Evolutionary conservation across 1,140 invertebrate genomes (phyloP).

Genomic region (Anoplolepis gracilipes): DNA sequence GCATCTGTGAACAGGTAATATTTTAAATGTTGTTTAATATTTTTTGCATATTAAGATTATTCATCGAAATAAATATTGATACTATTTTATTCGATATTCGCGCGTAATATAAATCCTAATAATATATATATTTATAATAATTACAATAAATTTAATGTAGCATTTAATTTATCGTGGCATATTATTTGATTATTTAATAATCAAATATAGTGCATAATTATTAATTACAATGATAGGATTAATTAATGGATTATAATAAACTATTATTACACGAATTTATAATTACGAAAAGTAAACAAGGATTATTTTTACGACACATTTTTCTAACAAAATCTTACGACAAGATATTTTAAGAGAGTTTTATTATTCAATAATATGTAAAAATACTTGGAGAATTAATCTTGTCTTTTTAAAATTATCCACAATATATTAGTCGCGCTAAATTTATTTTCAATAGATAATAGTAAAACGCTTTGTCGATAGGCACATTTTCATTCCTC

Average conservation of each 20-base stretch:
- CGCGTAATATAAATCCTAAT: slow-evolving; percentile 11
- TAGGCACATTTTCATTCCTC: slow-evolving; percentile 27
- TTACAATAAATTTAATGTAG: slow-evolving; percentile 16
- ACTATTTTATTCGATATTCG: slow-evolving; percentile 4
- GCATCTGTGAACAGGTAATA: neutral
- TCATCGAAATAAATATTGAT: slow-evolving; percentile 16
- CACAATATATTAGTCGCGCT: neutral
- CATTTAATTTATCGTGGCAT: slow-evolving; percentile 26
- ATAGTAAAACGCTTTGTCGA: neutral
- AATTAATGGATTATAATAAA: neutral
- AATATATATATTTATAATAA: neutral
- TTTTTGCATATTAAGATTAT: neutral
- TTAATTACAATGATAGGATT: slow-evolving; percentile 37
- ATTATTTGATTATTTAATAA: slow-evolving; percentile 50
- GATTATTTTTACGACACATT: neutral
- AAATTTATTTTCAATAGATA: slow-evolving; percentile 5
- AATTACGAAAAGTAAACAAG: neutral
- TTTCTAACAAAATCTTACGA: neutral
- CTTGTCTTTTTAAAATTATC: neutral
- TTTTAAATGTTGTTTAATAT: neutral
- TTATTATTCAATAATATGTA: neutral
- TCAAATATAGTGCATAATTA: slow-evolving; percentile 5
- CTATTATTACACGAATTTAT: slow-evolving; percentile 2
- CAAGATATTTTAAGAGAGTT: neutral
- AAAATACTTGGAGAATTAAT: neutral